Conservation (phyloP, 1,140 invertebrate genomes). For the Zophobas atratus region DNA sequence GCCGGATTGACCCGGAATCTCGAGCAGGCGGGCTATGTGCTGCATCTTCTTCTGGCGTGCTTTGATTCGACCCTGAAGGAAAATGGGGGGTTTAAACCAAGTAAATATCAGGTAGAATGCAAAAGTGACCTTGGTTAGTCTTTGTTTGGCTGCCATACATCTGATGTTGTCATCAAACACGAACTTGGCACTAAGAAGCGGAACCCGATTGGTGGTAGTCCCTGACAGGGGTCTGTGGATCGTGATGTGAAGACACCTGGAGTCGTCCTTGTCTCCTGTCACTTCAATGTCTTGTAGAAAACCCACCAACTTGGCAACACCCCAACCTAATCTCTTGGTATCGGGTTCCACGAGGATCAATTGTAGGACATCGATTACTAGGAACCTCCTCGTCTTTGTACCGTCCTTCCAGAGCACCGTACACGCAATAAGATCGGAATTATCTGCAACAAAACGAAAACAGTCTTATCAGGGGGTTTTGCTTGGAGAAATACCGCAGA, state of each 20-base stretch:
- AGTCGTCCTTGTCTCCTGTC: slow-evolving; percentile 95
- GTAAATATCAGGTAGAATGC: not conserved
- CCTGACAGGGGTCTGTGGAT: slow-evolving; percentile 87
- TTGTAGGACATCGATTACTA: slow-evolving; percentile 96
- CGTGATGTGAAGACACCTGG: slow-evolving; percentile 94
- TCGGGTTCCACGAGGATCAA: slow-evolving; percentile 98
- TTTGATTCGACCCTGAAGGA: slow-evolving; percentile 88
- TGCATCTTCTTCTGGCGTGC: slow-evolving; percentile 97
- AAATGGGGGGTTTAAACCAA: not conserved
- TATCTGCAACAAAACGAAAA: slow-evolving; percentile 78
- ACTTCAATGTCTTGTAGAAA: slow-evolving; percentile 88
- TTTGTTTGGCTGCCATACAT: slow-evolving; percentile 95
- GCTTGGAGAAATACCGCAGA: slow-evolving; percentile 51
- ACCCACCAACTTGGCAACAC: slow-evolving; percentile 94
- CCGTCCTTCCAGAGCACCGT: slow-evolving; percentile 93
- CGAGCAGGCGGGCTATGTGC: slow-evolving; percentile 92
- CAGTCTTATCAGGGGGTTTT: slow-evolving; percentile 57
- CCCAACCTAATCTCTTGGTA: slow-evolving; percentile 93
- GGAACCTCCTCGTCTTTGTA: slow-evolving; percentile 90
- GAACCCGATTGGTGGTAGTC: slow-evolving; percentile 76
- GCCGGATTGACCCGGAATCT: slow-evolving; percentile 79
- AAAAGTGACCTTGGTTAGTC: slow-evolving; percentile 79
- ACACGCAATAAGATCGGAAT: slow-evolving; percentile 97
- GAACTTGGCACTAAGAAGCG: slow-evolving; percentile 92
- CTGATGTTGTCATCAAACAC: slow-evolving; percentile 99